Evolutionary conservation across 2,113 vertebrate species (phyloP), one percentile per base, ranked within the genome.

Genomic region (Ciconia maguari): DNA sequence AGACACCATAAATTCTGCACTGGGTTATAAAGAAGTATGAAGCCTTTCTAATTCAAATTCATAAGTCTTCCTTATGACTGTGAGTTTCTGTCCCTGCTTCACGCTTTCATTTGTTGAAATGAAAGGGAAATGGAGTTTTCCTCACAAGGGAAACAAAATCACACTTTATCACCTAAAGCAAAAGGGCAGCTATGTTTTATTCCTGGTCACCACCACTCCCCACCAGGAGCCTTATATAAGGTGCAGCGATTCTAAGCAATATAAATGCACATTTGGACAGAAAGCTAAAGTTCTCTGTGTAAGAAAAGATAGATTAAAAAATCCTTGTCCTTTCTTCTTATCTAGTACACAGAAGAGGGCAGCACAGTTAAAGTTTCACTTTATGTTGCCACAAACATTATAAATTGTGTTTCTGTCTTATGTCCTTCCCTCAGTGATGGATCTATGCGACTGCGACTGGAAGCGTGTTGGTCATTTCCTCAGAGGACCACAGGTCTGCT

Each of bases 311-410:
- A 49, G 41, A 58, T 24, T 14, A 3, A 62, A 81, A 54, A 46
- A 44, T 49, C n/a, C 18, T 14, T 15, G 13, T 51, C 34, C 11
- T 81, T 81, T 90, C 66, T 49, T 21, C 48, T 13, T 49, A 55
- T 18, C 34, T 65, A 54, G 41, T 24, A 74, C 74, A 85, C 89
- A 95, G 91, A 96, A 97, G 96, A 89, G 83, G 93, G 91, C 95
- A 96, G 81, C 89, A 94, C 58, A 88, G 81, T 42, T 66, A 69
- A 91, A 82, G 70, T 70, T 91, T 87, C 58, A 7, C 19, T 91
- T 65, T 15, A 10, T 16, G 51, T 25, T 74, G 54, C 46, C 32
- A 77, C 6, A 5, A 84, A 52, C 36, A 6, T 16, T n/a, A n/a
- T 0, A 62, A 69, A 64, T 0, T 49, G 42, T 66, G 38, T 64